These are phyloP conservation scores for Magallana angulata DNA, from an alignment of 1,140 invertebrate genomes.

Conservation along the genomic window DNA sequence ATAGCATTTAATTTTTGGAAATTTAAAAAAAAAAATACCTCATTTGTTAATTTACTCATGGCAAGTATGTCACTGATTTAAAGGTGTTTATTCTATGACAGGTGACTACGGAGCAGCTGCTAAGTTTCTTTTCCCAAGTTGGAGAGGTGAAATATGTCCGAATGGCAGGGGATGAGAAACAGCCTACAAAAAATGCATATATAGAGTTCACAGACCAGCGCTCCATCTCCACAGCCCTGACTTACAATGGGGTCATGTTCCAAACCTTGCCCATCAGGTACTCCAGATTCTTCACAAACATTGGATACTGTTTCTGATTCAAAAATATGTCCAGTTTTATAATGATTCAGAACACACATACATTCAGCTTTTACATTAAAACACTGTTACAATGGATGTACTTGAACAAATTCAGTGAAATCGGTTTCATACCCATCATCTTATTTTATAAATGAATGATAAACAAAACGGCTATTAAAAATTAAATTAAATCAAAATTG, in stretches of 20 bases:
- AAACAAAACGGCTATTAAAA: too few relatives aligned
- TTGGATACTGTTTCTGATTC: too few relatives aligned
- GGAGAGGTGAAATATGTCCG: constrained; percentile 98
- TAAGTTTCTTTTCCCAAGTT: constrained; percentile 91
- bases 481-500: too few relatives aligned
- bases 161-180: constrained; percentile 91
- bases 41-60: background rate
- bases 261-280: constrained; percentile 83
- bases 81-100: constrained; percentile 54
- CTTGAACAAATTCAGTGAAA: too few relatives aligned
- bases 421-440: too few relatives aligned
- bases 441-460: too few relatives aligned
- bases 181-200: constrained; percentile 87
- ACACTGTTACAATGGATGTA: too few relatives aligned
- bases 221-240: constrained; percentile 90
- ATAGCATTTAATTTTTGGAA: too few relatives aligned
- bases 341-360: too few relatives aligned
- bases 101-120: constrained; percentile 77
- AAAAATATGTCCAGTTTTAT: too few relatives aligned
- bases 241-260: constrained; percentile 88
- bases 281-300: background rate
- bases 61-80: background rate
- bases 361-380: too few relatives aligned
- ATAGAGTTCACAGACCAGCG: constrained; percentile 96
- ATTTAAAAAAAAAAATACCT: too few relatives aligned